A percentile compares a stretch with the other conserved stretches of the same genome.
Evolutionary conservation across 1,140 invertebrate species (phyloP).

Genomic region (Helicoverpa armigera): DNA sequence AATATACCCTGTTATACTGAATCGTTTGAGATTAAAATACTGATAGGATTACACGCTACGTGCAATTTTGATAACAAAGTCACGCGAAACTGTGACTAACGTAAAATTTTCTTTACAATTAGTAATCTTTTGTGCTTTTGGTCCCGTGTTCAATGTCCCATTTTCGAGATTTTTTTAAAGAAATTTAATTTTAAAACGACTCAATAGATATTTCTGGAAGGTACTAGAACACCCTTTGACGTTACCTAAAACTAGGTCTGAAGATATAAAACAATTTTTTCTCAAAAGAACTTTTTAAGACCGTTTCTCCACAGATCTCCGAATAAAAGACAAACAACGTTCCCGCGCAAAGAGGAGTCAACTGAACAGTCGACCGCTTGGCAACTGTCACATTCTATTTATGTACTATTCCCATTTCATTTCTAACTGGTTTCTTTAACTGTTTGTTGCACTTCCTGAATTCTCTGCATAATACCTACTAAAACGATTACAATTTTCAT

Average conservation of each 20-base stretch:
- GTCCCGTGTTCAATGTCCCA: too few species aligned
- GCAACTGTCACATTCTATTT: constrained; percentile 28
- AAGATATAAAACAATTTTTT: not conserved
- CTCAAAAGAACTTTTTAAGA: too few species aligned
- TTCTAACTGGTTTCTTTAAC: not conserved
- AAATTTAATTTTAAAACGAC: too few species aligned
- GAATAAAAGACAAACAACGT: constrained; percentile 14
- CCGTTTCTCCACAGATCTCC: not conserved
- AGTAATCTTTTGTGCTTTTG: not conserved
- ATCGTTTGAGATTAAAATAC: constrained; percentile 30
- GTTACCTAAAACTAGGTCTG: too few species aligned
- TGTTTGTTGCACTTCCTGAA: constrained; percentile 1
- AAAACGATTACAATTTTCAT: not conserved
- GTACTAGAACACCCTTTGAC: too few species aligned
- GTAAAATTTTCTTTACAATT: not conserved
- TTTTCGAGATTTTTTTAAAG: too few species aligned
- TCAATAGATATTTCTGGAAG: too few species aligned
- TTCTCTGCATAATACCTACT: not conserved
- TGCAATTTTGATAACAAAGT: constrained; percentile 37
- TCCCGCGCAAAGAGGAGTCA: not conserved
- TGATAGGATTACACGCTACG: constrained; percentile 28
- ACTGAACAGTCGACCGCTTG: constrained; percentile 6
- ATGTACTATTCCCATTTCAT: not conserved
- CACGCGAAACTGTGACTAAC: constrained; percentile 12
- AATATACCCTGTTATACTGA: constrained; percentile 12